Percentiles rank a stretch among this genome's conserved stretches.
Conservation (phyloP, 1,140 invertebrate species). For the Lepidotrigona ventralis region DNA sequence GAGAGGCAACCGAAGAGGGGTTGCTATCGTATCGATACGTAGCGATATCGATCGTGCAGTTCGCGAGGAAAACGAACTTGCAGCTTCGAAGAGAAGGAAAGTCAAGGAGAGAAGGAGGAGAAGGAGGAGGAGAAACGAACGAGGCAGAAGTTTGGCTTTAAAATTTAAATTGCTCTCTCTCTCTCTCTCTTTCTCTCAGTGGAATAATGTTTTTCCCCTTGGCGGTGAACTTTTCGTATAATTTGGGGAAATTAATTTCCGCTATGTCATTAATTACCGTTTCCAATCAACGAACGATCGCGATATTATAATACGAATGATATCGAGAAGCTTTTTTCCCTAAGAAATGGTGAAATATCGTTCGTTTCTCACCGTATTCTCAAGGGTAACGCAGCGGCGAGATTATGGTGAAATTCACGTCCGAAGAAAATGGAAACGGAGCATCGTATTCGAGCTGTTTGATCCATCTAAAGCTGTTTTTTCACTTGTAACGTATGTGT, state of each 20-base stretch:
- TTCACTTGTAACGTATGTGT: no score
- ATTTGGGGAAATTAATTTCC: constrained; percentile 26
- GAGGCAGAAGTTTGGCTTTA: background rate
- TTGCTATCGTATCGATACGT: constrained; percentile 3
- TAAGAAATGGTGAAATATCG: background rate
- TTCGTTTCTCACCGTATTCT: background rate
- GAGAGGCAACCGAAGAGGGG: background rate
- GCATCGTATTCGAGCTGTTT: background rate
- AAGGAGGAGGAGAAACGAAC: no score
- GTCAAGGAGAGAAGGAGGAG: no score
- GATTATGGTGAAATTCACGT: background rate
- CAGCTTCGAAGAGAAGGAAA: background rate
- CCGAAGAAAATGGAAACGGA: background rate
- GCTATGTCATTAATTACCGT: constrained; percentile 11
- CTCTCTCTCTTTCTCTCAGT: background rate
- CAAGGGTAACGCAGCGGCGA: background rate
- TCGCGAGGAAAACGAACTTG: constrained; percentile 21
- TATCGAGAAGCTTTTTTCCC: background rate
- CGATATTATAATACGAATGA: background rate
- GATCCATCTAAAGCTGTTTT: background rate
- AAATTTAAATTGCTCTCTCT: constrained; percentile 23
- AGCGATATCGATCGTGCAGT: constrained; percentile 3
- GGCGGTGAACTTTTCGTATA: constrained; percentile 32
- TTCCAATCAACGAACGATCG: background rate
- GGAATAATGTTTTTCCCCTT: constrained; percentile 8